Conservation (phyloP, 2,888 invertebrate species). For the Drosophila buzzatii region DNA sequence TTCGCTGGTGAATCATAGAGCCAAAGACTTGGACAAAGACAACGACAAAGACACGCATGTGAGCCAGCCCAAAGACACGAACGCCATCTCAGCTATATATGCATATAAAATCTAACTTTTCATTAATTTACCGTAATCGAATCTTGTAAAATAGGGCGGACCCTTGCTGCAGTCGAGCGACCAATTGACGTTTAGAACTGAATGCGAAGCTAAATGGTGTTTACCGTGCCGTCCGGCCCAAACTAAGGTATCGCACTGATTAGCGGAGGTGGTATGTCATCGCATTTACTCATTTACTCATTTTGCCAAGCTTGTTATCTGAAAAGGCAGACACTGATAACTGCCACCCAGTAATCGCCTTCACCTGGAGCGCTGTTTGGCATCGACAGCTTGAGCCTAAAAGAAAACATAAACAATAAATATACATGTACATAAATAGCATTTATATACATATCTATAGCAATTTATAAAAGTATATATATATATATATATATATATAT, state of each 20-base stretch:
- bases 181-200: constrained; percentile 1
- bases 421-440: not conserved
- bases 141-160: not conserved
- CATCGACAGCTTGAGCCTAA: constrained; percentile 58
- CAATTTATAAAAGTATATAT: not conserved
- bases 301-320: constrained; percentile 66
- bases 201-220: constrained; percentile 3
- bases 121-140: constrained; percentile 36
- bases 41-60: constrained; percentile 21
- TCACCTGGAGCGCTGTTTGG: constrained; percentile 41
- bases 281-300: constrained; percentile 70
- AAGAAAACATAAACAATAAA: constrained; percentile 66
- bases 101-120: not conserved
- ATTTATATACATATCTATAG: not conserved
- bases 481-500: not conserved
- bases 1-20: constrained; percentile 47
- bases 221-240: constrained; percentile 33
- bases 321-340: constrained; percentile 58
- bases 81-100: not conserved
- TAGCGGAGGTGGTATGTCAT: constrained; percentile 62
- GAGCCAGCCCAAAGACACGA: not conserved
- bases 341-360: constrained; percentile 51
- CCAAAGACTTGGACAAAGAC: not conserved
- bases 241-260: constrained; percentile 62
- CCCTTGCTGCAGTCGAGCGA: constrained; percentile 12